Base-by-base conservation (phyloP, 2,113 vertebrate genomes). In the Herpailurus yagouaroundi region DNA sequence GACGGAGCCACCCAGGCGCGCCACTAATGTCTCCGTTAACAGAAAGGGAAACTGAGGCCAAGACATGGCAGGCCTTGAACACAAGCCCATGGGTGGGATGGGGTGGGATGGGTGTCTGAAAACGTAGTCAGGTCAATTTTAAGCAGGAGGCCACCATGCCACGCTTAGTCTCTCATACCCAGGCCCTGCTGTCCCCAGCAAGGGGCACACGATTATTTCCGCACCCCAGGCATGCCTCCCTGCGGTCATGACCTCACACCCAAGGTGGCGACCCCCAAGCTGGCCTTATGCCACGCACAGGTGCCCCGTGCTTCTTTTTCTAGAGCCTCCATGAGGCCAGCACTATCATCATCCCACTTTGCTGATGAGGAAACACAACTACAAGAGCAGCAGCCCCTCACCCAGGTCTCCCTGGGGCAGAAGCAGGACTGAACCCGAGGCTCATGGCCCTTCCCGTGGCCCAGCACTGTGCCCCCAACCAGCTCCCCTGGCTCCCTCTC, bases 11-110 rank as follows among this genome's bases (percentile, higher is more conserved):
- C 45, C 45, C 45, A 45, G 45, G 45, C 45, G 45, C 45, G 7
- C 45, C 45, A 3, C 14, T 1, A 50, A 18, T 4, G 2, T 79
- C 55, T 84, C 57, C 31, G 45, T 3, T 55, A 23, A 60, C 79
- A 89, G 66, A 82, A 79, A 71, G 27, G 68, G 80, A 94, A 66
- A 50, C 73, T 31, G 73, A 87, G 55, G 87, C 50, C 23, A 52
- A 29, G 36, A 5, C 3, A 9, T 0, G 33, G 15, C 4, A 71
- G 84, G 48, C 74, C 41, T 82, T 81, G 18, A 63, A 55, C 87
- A 33, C n/a, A 81, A 82, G 60, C 29, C 74, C 1, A 0, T 4
- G 36, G 27, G 5, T 21, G 3, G 3, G 8, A 12, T 5, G 27
- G 57, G 7, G 57, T 60, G 57, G 57, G 21, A 23, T 1, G 11